A percentile compares a stretch with the other conserved stretches of the same genome.
Evolutionary conservation across 1,140 invertebrate species (phyloP).

Genomic region (Drosophila lacertosa): DNA sequence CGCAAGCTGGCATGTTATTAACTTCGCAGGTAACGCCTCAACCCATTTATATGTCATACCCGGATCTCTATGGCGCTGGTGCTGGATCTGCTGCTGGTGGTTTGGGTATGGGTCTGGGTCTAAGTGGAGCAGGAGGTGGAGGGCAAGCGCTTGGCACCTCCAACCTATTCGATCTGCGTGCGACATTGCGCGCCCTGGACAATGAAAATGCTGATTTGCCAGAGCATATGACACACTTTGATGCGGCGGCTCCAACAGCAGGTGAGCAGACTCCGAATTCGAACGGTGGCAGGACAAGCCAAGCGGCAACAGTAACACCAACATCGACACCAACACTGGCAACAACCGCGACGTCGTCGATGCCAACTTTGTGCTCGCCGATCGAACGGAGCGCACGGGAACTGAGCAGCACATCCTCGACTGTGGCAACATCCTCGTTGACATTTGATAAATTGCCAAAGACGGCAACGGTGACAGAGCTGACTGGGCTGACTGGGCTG

Average conservation of each 20-base stretch:
- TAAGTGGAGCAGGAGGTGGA: too few species aligned
- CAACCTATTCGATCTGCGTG: slow-evolving; percentile 71
- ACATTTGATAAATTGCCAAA: slow-evolving; percentile 83
- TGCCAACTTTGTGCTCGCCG: slow-evolving; percentile 26
- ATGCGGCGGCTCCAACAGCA: slow-evolving; percentile 31
- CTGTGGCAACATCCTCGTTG: slow-evolving; percentile 74
- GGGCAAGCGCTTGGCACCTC: slow-evolving; percentile 46
- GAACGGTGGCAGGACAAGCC: slow-evolving; percentile 17
- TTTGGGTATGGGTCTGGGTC: too few species aligned
- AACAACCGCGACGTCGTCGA: slow-evolving; percentile 8
- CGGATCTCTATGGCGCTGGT: slow-evolving; percentile 54
- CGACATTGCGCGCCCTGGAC: slow-evolving; percentile 72
- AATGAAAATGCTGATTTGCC: slow-evolving; percentile 78
- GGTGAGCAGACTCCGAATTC: slow-evolving; percentile 4
- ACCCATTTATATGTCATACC: slow-evolving; percentile 35
- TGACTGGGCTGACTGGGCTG: too few species aligned
- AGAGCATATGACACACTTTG: slow-evolving; percentile 65
- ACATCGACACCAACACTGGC: slow-evolving; percentile 12
- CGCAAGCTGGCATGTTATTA: slow-evolving; percentile 67
- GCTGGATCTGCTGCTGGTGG: slow-evolving; percentile 6
- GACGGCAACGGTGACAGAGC: slow-evolving; percentile 56
- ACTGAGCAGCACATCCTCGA: slow-evolving; percentile 72
- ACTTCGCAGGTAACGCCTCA: slow-evolving; percentile 58
- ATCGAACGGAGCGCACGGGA: slow-evolving; percentile 50
- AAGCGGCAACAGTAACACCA: slow-evolving; percentile 22